phyloP scores from a whole-genome alignment of 2,113 vertebrate genomes.

The Andinoacara biseriatus region DNA sequence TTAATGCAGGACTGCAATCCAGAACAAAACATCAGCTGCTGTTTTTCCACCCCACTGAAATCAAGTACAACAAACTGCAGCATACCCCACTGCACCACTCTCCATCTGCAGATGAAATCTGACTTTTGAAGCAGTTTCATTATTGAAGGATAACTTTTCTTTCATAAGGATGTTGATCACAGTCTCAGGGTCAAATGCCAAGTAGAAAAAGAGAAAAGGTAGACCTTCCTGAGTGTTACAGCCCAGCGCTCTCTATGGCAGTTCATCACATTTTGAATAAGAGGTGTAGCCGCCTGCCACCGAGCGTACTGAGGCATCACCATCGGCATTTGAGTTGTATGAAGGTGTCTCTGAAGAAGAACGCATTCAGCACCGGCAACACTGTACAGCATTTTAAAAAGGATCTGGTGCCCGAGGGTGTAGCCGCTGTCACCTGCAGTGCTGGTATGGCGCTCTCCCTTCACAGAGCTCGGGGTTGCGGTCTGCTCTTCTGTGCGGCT shows the following conservation, averaged over 20 bases:
- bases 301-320: slow-evolving; percentile 17
- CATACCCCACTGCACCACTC: not conserved
- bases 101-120: slow-evolving; percentile 12
- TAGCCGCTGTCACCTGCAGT: slow-evolving; percentile 12
- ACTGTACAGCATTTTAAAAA: slow-evolving; percentile 23
- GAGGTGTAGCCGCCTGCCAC: slow-evolving; percentile 19
- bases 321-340: slow-evolving; percentile 30
- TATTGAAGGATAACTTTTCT: slow-evolving; percentile 5
- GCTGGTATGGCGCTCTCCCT: not conserved
- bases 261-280: slow-evolving; percentile 37
- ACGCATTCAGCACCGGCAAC: slow-evolving; percentile 15
- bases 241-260: slow-evolving; percentile 15
- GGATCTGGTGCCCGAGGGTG: not conserved
- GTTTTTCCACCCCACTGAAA: not conserved
- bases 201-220: not conserved
- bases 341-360: slow-evolving; percentile 29
- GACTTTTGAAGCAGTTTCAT: not conserved
- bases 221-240: slow-evolving; percentile 20
- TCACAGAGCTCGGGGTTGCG: not conserved
- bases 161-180: slow-evolving; percentile 17
- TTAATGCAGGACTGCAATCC: too few relatives aligned
- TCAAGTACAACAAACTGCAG: not conserved
- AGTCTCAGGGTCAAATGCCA: slow-evolving; percentile 37
- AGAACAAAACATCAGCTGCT: not conserved
- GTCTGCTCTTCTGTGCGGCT: not conserved